Percentiles rank a stretch among this genome's conserved stretches.
Evolutionary conservation across 2,797 vertebrate species (phyloP).

Genomic region (Ammospiza maritima): DNA sequence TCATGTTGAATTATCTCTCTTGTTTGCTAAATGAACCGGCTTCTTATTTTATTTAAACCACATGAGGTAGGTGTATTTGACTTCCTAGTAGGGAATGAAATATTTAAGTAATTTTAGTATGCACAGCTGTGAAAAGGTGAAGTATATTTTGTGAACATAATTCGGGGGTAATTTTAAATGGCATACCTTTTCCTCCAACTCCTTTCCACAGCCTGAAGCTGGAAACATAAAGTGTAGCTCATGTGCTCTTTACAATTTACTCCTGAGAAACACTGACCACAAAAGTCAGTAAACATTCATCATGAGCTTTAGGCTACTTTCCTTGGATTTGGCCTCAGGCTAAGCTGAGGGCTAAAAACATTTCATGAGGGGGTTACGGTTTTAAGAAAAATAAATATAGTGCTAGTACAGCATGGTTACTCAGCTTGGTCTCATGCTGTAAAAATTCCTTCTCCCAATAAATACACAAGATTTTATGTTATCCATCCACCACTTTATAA

Average conservation of each 20-base stretch:
- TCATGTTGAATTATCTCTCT: conserved; percentile 71
- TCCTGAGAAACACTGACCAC: conserved; percentile 75
- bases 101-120: conserved; percentile 66
- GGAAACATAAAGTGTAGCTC: conserved; percentile 66
- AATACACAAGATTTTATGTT: conserved; percentile 5
- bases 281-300: conserved; percentile 77
- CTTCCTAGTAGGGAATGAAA: conserved; percentile 60
- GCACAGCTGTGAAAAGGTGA: conserved; percentile 49
- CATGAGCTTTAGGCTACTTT: conserved; percentile 76
- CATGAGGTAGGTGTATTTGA: conserved; percentile 45
- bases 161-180: conserved; percentile 55
- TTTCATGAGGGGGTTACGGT: conserved; percentile 64
- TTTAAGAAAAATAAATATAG: conserved; percentile 67
- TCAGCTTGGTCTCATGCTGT: conserved; percentile 36
- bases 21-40: conserved; percentile 67
- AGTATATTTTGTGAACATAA: conserved; percentile 58
- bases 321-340: conserved; percentile 80
- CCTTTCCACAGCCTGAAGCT: conserved; percentile 70
- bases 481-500: conserved; percentile 34
- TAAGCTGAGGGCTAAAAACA: conserved; percentile 76
- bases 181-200: conserved; percentile 54
- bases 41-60: conserved; percentile 78
- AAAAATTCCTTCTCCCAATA: conserved; percentile 30
- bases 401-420: conserved; percentile 27
- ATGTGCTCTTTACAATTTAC: conserved; percentile 74